Base-by-base conservation (phyloP, 2,797 vertebrate genomes). In the Jordanella pulchra region DNA sequence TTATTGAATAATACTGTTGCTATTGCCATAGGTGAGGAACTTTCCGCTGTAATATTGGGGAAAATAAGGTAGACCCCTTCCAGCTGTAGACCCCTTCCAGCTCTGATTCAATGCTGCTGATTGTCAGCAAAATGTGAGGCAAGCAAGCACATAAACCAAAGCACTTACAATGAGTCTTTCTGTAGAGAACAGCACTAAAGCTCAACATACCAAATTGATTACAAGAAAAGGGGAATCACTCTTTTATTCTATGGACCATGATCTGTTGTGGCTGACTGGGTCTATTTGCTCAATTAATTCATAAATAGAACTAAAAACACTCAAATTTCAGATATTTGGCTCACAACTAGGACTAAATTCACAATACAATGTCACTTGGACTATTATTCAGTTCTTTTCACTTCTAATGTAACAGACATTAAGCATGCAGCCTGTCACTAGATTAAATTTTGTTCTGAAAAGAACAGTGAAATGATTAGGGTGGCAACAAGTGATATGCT, bases 21-120 rank as follows among this genome's bases (percentile, higher is more conserved):
- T 11, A 67, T 25, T 60, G 45, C 30, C 78, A 70, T 25, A 55
- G 44, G n/a, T 71, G 47, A 61, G 66, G 54, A 71, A 79, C 64
- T 32, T 30, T 61, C 51, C 39, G 65, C 50, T 73, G 47, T 74
- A 71, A 81, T 78, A 60, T 71, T 74, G 27, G 17, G 51, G 75
- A 42, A 58, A 76, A 83, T 75, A 71, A 65, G 77, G n/a, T n/a
- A n/a, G n/a, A n/a, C n/a, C n/a, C n/a, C n/a, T n/a, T n/a, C n/a
- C n/a, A n/a, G n/a, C n/a, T n/a, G 72, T 70, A 15, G 39, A 85
- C 69, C 71, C 69, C 83, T 76, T 87, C 73, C 77, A 83, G 69
- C 61, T 18, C 73, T 65, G 84, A 79, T 88, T 83, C 87, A 79
- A 86, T 87, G 88, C 53, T 91, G 88, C 90, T 89, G 88, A 91